Base-by-base conservation (phyloP, 2,888 invertebrate genomes). In the Parnassius glacialis region DNA sequence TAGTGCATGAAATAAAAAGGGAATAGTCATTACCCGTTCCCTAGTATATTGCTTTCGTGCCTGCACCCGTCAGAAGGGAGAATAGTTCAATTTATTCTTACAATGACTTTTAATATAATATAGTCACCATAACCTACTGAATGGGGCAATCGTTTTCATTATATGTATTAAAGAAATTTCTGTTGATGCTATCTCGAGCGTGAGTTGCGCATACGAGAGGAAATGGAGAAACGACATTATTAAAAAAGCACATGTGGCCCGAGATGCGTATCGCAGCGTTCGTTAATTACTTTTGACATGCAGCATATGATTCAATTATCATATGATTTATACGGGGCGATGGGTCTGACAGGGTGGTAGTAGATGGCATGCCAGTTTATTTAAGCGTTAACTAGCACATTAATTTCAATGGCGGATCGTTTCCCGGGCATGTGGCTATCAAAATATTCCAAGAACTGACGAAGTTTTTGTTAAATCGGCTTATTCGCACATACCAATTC, bases 291-390 rank as follows among this genome's bases (percentile, higher is more conserved):
- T 85, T 90, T 80, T 90, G 90, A 91, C 91, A 87, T 81, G 87
- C 88, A 85, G 90, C 91, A 90, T 90, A 91, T 90, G 90, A 91
- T 91, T 91, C 90, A 91, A 91, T 91, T 91, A 91, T 85, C 87
- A 80, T 87, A 90, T 90, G 90, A 91, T 90, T 90, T 90, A 91
- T 87, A 75, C 79, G 74, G 73, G 77, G 73, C 75, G 81, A 79
- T 80, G 84, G 83, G 80, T 76, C 81, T 74, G 74, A 71, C 62
- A 55, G 59, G 78, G 79, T 74, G 80, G 79, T 78, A 74, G 76
- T 74, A 64, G 68, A 55, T 20, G 44, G 73, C 73, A 72, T 73
- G 71, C 71, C 76, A 71, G 82, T 79, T 86, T 87, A 85, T 84
- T 88, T 83, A 74, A 84, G 83, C 88, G 87, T 87, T 85, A 86